phyloP scores from a whole-genome alignment of 2,797 vertebrate species.

The Thamnophis elegans region DNA sequence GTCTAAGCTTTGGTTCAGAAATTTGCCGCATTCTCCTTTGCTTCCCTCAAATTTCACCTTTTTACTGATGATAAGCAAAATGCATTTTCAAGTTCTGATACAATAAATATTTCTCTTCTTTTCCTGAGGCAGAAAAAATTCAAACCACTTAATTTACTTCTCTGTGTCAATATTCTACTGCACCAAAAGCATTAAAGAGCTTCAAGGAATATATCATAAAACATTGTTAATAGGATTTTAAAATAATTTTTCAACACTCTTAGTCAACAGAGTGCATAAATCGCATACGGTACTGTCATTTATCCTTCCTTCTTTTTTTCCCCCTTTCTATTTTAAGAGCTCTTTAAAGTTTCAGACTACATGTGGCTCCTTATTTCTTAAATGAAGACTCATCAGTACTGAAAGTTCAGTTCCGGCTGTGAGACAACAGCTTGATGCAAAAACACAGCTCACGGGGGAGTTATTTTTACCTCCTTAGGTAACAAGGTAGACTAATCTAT shows the following conservation, averaged over 20 bases:
- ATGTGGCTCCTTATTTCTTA: constrained; percentile 1
- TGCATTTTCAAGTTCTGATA: neutral
- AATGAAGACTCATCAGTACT: neutral
- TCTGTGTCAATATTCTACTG: neutral
- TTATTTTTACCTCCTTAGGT: neutral
- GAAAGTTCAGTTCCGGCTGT: neutral
- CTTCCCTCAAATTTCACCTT: neutral
- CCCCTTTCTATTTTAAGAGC: constrained; percentile 18
- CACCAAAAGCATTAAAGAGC: neutral
- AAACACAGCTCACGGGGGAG: neutral
- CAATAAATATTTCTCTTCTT: fast-evolving
- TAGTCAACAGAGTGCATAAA: neutral
- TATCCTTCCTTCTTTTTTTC: neutral
- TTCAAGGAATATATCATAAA: neutral
- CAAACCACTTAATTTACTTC: neutral
- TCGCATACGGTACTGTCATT: constrained; percentile 28
- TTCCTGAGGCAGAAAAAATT: neutral
- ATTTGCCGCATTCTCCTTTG: neutral
- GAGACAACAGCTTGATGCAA: neutral
- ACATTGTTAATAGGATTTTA: constrained; percentile 18
- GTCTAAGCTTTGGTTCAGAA: neutral
- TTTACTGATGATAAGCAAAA: neutral
- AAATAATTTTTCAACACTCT: constrained; percentile 43
- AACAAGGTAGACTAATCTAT: fast-evolving
- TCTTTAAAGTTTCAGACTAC: constrained; percentile 29